Evolutionary conservation across 2,888 invertebrate species (phyloP).

Genomic region (Drosophila lutescens): DNA sequence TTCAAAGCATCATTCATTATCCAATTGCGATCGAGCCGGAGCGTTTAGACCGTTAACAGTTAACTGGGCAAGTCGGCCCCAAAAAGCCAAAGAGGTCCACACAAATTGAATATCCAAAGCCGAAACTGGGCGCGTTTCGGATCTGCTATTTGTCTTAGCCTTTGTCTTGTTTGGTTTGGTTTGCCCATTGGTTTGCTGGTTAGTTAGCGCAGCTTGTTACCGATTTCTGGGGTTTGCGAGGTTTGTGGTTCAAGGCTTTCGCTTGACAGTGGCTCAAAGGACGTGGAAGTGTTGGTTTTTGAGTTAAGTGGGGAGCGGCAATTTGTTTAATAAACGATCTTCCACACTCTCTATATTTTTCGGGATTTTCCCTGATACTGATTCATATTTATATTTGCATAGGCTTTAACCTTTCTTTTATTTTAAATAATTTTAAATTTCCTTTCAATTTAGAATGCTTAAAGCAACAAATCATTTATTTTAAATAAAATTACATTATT

Average conservation of each 20-base stretch:
- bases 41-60: conserved; percentile 60
- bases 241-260: conserved; percentile 42
- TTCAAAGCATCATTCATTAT: conserved; percentile 77
- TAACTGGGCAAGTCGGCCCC: conserved; percentile 71
- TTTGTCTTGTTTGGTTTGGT: conserved; percentile 29
- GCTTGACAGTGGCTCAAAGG: conserved; percentile 35
- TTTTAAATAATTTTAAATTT: no score
- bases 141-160: conserved; percentile 49
- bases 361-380: neutral
- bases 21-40: conserved; percentile 52
- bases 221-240: conserved; percentile 14
- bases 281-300: conserved; percentile 24
- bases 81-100: conserved; percentile 66
- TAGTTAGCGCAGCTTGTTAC: conserved; percentile 36
- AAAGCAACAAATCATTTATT: no score
- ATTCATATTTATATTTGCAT: neutral
- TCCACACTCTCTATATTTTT: neutral
- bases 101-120: conserved; percentile 63
- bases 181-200: conserved; percentile 21
- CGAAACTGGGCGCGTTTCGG: conserved; percentile 64
- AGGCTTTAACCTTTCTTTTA: neutral
- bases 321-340: neutral
- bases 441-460: no score
- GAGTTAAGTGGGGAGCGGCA: conserved; percentile 7
- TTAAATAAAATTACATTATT: no score